A percentile compares a stretch with the other conserved stretches of the same genome.
These are phyloP conservation scores for Latrodectus geometricus DNA, from an alignment of 1,140 invertebrate genomes.

Conservation along the genomic window DNA sequence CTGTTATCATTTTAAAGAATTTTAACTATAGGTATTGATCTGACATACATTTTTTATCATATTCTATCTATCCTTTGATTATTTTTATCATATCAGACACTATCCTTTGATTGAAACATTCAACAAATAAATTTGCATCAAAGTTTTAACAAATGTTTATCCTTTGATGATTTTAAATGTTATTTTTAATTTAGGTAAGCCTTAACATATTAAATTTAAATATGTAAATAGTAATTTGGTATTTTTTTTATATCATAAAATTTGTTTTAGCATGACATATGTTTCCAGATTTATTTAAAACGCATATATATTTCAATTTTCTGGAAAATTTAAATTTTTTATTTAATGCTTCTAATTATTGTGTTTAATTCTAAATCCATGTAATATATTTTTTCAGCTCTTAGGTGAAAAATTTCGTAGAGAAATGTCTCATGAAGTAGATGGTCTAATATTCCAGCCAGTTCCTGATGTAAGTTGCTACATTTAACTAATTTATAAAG, in stretches of 20 bases:
- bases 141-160: too few relatives aligned
- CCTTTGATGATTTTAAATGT: too few relatives aligned
- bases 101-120: too few relatives aligned
- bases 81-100: too few relatives aligned
- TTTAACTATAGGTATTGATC: too few relatives aligned
- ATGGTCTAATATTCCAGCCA: constrained; percentile 98
- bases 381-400: constrained; percentile 73
- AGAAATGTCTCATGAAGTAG: constrained; percentile 91
- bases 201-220: too few relatives aligned
- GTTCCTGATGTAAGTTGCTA: constrained; percentile 74
- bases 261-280: background rate
- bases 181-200: too few relatives aligned
- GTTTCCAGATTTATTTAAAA: background rate
- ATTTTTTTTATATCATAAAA: background rate
- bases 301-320: background rate
- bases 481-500: background rate
- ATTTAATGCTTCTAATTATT: background rate
- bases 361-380: too few relatives aligned
- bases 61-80: too few relatives aligned
- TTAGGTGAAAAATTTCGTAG: constrained; percentile 88
- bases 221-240: background rate
- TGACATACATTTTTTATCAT: too few relatives aligned
- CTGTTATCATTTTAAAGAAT: too few relatives aligned
- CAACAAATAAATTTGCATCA: too few relatives aligned
- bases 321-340: background rate